A percentile compares a stretch with the other conserved stretches of the same genome.
Conservation (phyloP, 2,888 invertebrate genomes). For the Leucoma salicis region DNA sequence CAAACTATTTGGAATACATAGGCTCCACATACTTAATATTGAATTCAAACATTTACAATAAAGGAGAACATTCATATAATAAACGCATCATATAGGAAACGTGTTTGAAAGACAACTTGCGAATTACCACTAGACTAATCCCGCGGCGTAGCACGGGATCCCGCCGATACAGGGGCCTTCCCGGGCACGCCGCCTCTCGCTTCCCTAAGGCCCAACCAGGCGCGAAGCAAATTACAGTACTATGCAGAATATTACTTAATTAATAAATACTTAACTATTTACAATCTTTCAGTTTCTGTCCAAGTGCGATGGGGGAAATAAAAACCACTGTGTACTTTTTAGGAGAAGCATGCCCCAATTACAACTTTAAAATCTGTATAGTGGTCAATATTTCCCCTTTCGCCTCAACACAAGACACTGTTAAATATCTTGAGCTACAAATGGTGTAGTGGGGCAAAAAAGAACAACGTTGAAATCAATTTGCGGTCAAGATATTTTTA, state of each 20-base stretch:
- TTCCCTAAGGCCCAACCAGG: conserved; percentile 42
- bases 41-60: conserved; percentile 79
- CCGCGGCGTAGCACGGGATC: conserved; percentile 21
- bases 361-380: background rate
- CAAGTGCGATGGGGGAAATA: conserved; percentile 31
- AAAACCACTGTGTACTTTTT: conserved; percentile 17
- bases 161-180: conserved; percentile 1
- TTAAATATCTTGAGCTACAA: too few relatives aligned
- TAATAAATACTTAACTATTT: conserved; percentile 74
- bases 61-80: conserved; percentile 79
- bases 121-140: conserved; percentile 50
- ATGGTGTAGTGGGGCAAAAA: too few relatives aligned
- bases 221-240: conserved; percentile 76
- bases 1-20: conserved; percentile 68
- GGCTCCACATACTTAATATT: conserved; percentile 59
- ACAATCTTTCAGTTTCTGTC: conserved; percentile 47
- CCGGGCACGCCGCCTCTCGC: conserved; percentile 18
- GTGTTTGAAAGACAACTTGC: conserved; percentile 67
- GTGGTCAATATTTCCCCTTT: conserved; percentile 1
- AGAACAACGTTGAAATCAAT: too few relatives aligned
- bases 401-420: conserved; percentile 1
- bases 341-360: background rate
- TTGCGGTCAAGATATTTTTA: conserved; percentile 5
- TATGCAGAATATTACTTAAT: conserved; percentile 68
- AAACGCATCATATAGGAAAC: conserved; percentile 81